Base-by-base conservation (phyloP, 2,888 invertebrate species). In the Noctua fimbriata region DNA sequence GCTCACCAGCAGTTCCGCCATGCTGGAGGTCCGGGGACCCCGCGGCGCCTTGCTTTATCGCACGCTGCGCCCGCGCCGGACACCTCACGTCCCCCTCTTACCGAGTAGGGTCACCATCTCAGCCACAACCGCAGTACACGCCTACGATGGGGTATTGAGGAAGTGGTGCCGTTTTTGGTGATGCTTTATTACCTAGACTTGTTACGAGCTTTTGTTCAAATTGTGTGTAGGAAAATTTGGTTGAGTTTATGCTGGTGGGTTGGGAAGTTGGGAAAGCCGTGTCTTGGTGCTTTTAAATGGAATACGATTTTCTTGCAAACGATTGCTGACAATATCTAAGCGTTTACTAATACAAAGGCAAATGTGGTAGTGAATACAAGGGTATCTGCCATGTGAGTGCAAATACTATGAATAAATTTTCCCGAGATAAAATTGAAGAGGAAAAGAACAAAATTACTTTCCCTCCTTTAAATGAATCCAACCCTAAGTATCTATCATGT, bases 31-130 rank as follows among this genome's bases (percentile, higher is more conserved):
- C 96, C 91, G 93, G 94, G 91, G 94, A 89, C 95, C 96, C 96
- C 96, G 96, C 95, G 96, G 96, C 95, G 96, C 94, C 92, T 93
- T 95, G 96, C 95, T 96, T 96, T 96, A 96, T 96, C 95, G 95
- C 96, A 95, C 94, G 96, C 96, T 94, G 96, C 94, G 96, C 95
- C 90, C 93, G 93, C 94, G 93, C 92, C 94, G 94, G 94, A 94
- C 96, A 95, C 95, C 95, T 94, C 95, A 90, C 93, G 90, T 91
- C 91, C 93, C 91, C 91, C 93, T 85, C 89, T 86, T 84, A 82
- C 91, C 88, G 87, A 80, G 90, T 93, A 93, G 92, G 93, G 92
- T 89, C 89, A 88, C 93, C 93, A 93, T 87, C 84, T 83, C 82
- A 85, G 81, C 65, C 69, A 81, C 60, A 69, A 85, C 52, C 66